Conservation (phyloP, 2,888 invertebrate species). For the Dicycla oo region DNA sequence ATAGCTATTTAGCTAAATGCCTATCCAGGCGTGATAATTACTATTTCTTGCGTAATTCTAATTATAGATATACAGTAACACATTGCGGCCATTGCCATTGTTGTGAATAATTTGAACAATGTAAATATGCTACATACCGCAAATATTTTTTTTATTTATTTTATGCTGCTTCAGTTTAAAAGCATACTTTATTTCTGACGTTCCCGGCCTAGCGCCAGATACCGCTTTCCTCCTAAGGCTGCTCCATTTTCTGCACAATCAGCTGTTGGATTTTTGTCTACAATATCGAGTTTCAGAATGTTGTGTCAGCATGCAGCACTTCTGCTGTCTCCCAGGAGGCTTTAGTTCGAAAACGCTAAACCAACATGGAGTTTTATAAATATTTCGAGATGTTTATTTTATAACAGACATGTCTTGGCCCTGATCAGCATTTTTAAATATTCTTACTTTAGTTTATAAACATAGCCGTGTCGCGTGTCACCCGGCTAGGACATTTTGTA, state of each 20-base stretch:
- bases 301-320: conserved; percentile 42
- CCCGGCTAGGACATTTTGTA: background rate
- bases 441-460: background rate
- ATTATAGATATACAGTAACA: background rate
- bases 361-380: conserved; percentile 27
- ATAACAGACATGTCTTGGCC: background rate
- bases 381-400: conserved; percentile 33
- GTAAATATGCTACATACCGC: background rate
- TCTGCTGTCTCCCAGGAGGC: conserved; percentile 32
- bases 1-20: conserved; percentile 6
- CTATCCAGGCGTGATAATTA: background rate
- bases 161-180: background rate
- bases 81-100: background rate
- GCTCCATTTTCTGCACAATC: conserved; percentile 31
- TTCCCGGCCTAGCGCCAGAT: conserved; percentile 9
- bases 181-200: conserved; percentile 6
- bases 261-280: conserved; percentile 34
- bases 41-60: background rate
- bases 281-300: conserved; percentile 48
- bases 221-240: background rate
- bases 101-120: background rate
- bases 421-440: background rate
- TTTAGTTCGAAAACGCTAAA: conserved; percentile 40
- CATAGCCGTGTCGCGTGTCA: background rate
- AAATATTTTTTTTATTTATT: no score